Evolutionary conservation across 1,140 invertebrate species (phyloP), one percentile per base, ranked within the genome.

Genomic region (Megathymus violae): DNA sequence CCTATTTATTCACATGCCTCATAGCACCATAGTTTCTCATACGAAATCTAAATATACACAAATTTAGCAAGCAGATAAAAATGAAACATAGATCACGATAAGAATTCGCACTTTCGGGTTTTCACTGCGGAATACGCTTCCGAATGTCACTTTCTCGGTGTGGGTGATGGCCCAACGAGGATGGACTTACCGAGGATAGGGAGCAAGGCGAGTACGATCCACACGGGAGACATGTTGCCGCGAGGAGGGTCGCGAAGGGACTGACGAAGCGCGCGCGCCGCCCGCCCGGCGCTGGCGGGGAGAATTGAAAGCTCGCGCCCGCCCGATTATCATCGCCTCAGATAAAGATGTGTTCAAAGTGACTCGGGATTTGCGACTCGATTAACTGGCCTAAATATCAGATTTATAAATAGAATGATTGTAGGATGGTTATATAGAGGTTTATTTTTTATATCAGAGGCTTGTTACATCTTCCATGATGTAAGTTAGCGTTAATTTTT

Each of bases 211-310:
- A 90, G 75, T 67, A 88, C 78, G 68, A 88, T 73, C 87, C 87
- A 89, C 85, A 89, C 59, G 67, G 79, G 78, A 83, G 78, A 80
- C 87, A 89, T 89, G 87, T 78, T 82, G 78, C 76, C 85, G 82
- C 87, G 72, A 76, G 67, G 78, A 67, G 74, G 67, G 82, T 73
- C 82, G 82, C 85, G 83, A 64, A 72, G 65, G 72, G 72, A 88
- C 85, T 88, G 84, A 31, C 36, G 14, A 17, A 50, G 78, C 75
- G 78, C 78, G 63, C 54, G 56, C 77, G 75, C 78, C 79, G 79
- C 80, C 82, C 80, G 78, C 78, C 81, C 78, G 69, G 11, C 36
- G 14, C 19, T 46, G 44, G 40, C 44, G 66, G 73, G 72, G 76
- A 69, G 63, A 9, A 22, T 62, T 71, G 81, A 86, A 88, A 87